Evolutionary conservation across 2,888 invertebrate genomes (phyloP).

Genomic region (Alentia gelatinosa): DNA sequence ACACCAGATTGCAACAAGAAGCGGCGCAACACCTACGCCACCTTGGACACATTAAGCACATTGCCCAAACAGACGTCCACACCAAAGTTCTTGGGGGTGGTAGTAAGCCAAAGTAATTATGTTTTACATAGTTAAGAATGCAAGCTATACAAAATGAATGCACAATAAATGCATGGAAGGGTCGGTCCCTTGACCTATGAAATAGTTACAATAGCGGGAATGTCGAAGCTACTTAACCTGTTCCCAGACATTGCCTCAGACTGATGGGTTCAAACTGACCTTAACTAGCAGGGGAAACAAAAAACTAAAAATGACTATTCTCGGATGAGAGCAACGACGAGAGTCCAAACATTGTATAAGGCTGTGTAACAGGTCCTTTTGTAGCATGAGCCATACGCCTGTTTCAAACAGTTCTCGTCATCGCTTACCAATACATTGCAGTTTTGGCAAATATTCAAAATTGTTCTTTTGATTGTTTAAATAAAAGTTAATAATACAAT

Average conservation of each 20-base stretch:
- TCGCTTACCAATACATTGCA: background rate
- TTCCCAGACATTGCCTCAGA: background rate
- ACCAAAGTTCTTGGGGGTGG: background rate
- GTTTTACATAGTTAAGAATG: no score
- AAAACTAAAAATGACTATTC: no score
- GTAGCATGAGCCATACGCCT: no score
- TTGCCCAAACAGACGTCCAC: background rate
- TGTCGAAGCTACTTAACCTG: background rate
- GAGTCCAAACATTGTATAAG: no score
- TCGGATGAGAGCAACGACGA: no score
- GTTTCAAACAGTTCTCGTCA: no score
- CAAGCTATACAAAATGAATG: background rate
- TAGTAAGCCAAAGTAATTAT: no score
- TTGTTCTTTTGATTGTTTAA: no score
- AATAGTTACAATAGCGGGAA: background rate
- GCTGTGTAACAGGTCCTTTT: no score
- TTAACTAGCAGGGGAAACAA: no score
- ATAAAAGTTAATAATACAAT: background rate
- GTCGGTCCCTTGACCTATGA: background rate
- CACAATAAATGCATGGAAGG: background rate
- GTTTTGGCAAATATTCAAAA: background rate
- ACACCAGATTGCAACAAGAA: conserved; percentile 13
- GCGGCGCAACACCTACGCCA: background rate
- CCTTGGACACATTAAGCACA: background rate
- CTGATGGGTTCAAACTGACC: background rate